phyloP scores from a whole-genome alignment of 2,113 vertebrate genomes.

The Vidua macroura region DNA sequence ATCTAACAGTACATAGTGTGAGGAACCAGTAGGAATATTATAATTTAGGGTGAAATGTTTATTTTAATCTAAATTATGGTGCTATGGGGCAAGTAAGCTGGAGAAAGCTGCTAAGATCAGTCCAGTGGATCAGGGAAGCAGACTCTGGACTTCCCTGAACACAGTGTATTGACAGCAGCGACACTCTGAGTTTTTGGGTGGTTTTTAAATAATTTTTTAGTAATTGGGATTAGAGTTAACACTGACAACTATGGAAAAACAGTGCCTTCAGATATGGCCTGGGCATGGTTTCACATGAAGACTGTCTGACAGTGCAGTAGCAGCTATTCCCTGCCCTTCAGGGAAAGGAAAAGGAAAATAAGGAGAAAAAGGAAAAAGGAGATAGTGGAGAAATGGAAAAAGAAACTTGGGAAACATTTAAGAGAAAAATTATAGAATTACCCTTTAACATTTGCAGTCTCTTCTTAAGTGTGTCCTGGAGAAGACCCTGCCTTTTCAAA shows the following conservation, averaged over 20 bases:
- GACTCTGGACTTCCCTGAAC: not conserved
- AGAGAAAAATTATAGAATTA: not conserved
- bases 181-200: not conserved
- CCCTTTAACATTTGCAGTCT: not conserved
- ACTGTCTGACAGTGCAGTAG: not conserved
- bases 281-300: not conserved
- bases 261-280: not conserved
- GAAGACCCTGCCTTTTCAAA: not conserved
- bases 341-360: not conserved
- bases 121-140: not conserved
- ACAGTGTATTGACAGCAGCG: not conserved
- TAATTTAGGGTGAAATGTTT: not conserved
- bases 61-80: not conserved
- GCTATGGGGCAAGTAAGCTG: not conserved
- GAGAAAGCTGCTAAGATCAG: not conserved
- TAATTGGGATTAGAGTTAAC: not conserved
- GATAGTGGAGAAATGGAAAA: not conserved
- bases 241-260: not conserved
- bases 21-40: not conserved
- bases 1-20: accelerated
- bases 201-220: not conserved
- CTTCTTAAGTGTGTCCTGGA: not conserved
- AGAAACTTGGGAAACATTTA: not conserved
- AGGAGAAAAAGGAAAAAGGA: not conserved
- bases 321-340: not conserved